Evolutionary conservation across 2,797 vertebrate species (phyloP), one percentile per base, ranked within the genome.

Genomic region (Catamblyrhynchus diadema): DNA sequence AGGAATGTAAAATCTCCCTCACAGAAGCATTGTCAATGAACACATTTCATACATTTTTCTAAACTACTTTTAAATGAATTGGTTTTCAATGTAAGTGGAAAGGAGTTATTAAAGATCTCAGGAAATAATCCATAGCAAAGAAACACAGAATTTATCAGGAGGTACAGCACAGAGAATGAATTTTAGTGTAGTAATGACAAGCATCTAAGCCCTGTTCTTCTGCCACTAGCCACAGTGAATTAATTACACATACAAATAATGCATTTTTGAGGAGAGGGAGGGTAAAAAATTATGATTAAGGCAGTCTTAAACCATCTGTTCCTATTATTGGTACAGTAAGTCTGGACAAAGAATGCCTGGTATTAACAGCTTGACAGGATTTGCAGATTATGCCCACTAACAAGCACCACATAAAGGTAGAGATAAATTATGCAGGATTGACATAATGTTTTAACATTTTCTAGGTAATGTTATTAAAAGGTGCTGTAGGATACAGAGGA

Each of bases 301-400:
- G 77, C 53, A 70, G 33, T n/a, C 37, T 33, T 80, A 88, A 90
- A 70, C 48, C 60, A 94, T 84, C 45, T 84, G 66, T 81, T 86
- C 91, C 72, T 92, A 70, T 74, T 83, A 78, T 10, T 78, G 53
- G 44, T 71, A 74, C 28, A 65, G 4, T 81, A 91, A 88, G 14
- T 88, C 72, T 51, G 66, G 70, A 69, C 72, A 80, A 82, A 70
- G 72, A 70, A 88, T 30, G 47, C 12, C 51, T 73, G 10, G 56
- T 50, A 82, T 66, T 90, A 86, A 92, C 21, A 83, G 91, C 78
- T 9, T 78, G 81, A 71, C 66, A 81, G 14, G 61, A 93, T 92
- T 95, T 92, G 57, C 54, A 86, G 61, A 92, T 64, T 88, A 77
- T 37, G 45, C 37, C 62, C 57, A 81, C 61, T 80, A 86, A 93